Evolutionary conservation across 2,113 vertebrate genomes (phyloP).

Genomic region (Cyprinodon brontotheroides): DNA sequence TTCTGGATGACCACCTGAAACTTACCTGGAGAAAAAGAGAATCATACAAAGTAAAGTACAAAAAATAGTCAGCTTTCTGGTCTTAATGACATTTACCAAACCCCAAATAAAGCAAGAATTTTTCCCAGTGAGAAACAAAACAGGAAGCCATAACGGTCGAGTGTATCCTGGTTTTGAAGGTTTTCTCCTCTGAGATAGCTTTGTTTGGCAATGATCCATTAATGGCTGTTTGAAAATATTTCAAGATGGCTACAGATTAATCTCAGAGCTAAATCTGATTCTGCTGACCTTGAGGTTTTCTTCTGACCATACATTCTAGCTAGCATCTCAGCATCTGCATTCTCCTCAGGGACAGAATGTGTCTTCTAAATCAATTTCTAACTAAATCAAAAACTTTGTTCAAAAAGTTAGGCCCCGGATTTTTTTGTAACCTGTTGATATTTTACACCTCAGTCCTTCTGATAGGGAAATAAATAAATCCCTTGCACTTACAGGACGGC

Average conservation of each 20-base stretch:
- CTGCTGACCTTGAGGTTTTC: background rate
- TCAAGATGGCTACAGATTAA: background rate
- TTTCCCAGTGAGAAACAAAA: too few species aligned
- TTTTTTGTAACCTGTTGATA: background rate
- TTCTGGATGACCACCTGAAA: conserved; percentile 86
- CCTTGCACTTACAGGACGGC: conserved; percentile 84
- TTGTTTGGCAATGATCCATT: background rate
- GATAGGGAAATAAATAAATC: background rate
- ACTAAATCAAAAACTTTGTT: too few species aligned
- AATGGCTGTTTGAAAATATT: background rate
- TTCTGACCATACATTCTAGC: background rate
- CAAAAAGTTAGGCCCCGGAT: too few species aligned
- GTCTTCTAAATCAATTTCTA: background rate
- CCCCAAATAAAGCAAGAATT: too few species aligned
- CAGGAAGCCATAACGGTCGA: too few species aligned
- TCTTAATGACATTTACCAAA: background rate
- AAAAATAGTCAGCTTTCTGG: too few species aligned
- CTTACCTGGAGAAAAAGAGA: conserved; percentile 74
- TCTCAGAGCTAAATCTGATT: background rate
- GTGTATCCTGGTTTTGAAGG: background rate
- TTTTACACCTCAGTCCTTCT: background rate
- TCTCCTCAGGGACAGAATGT: background rate
- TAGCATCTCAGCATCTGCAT: background rate
- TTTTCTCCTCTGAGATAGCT: background rate
- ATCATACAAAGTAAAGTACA: background rate